Evolutionary conservation across 2,113 vertebrate genomes (phyloP).

Genomic region (Aythya baeri): DNA sequence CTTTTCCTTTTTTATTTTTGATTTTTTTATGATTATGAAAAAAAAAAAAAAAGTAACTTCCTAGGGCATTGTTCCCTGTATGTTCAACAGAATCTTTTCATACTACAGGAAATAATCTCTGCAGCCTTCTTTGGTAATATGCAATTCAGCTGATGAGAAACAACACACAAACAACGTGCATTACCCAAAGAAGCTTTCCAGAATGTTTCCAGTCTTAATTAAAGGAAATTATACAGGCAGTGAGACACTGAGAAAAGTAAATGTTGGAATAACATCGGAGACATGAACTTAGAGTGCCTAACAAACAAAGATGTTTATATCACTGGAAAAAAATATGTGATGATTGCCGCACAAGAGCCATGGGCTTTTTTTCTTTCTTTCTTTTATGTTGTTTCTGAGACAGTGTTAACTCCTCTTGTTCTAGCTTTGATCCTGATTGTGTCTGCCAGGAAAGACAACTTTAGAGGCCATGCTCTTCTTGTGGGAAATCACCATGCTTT

Average conservation of each 20-base stretch:
- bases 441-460: constrained; percentile 2
- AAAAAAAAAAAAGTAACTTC: not conserved
- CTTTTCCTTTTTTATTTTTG: not conserved
- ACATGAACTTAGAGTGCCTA: constrained; percentile 62
- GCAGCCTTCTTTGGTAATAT: constrained; percentile 58
- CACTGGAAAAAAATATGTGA: constrained; percentile 59
- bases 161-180: constrained; percentile 41
- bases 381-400: not conserved
- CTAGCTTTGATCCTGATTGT: constrained; percentile 50
- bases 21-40: not conserved
- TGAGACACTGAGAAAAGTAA: constrained; percentile 57
- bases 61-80: constrained; percentile 50
- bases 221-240: constrained; percentile 57
- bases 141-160: constrained; percentile 31
- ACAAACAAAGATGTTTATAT: constrained; percentile 55
- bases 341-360: constrained; percentile 62
- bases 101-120: constrained; percentile 51
- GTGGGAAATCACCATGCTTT: constrained; percentile 58
- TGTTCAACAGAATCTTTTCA: constrained; percentile 49
- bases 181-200: constrained; percentile 62
- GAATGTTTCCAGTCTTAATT: constrained; percentile 66
- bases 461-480: constrained; percentile 41
- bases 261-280: constrained; percentile 52
- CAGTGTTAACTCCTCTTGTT: constrained; percentile 45
- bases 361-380: constrained; percentile 27